Conservation (phyloP, 2,888 invertebrate species). For the Platerodrilus igneus region DNA sequence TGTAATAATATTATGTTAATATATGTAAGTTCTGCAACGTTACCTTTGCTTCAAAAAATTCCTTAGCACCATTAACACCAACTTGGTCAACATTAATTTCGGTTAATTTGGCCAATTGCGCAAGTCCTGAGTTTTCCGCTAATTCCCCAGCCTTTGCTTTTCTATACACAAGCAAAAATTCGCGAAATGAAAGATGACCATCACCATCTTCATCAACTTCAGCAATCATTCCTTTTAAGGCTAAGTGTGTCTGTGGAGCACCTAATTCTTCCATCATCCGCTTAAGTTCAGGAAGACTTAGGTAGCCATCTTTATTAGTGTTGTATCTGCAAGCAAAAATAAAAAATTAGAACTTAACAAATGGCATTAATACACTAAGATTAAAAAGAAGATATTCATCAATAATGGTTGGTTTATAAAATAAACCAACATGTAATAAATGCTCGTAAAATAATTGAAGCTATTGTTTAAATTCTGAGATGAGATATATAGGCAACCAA, state of each 20-base stretch:
- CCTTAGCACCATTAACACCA: conserved; percentile 91
- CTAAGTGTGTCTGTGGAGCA: conserved; percentile 93
- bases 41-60: conserved; percentile 93
- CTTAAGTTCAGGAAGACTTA: conserved; percentile 87
- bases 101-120: conserved; percentile 77
- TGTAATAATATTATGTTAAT: too few relatives aligned
- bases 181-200: conserved; percentile 85
- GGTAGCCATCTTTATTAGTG: conserved; percentile 79
- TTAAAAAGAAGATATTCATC: too few relatives aligned
- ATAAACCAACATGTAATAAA: too few relatives aligned
- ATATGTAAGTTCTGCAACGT: too few relatives aligned
- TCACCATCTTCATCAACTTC: conserved; percentile 86
- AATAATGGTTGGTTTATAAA: too few relatives aligned
- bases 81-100: conserved; percentile 93
- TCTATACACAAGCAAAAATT: conserved; percentile 75
- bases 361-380: too few relatives aligned
- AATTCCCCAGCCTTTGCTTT: conserved; percentile 92
- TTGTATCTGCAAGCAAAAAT: conserved; percentile 70
- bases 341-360: too few relatives aligned
- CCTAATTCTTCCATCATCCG: conserved; percentile 95
- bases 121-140: conserved; percentile 78
- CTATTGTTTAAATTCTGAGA: too few relatives aligned
- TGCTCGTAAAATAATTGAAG: too few relatives aligned
- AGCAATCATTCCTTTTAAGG: conserved; percentile 90
- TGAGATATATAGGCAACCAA: too few relatives aligned